These are phyloP conservation scores for Apis florea DNA, from an alignment of 1,140 invertebrate species.

Conservation along the genomic window DNA sequence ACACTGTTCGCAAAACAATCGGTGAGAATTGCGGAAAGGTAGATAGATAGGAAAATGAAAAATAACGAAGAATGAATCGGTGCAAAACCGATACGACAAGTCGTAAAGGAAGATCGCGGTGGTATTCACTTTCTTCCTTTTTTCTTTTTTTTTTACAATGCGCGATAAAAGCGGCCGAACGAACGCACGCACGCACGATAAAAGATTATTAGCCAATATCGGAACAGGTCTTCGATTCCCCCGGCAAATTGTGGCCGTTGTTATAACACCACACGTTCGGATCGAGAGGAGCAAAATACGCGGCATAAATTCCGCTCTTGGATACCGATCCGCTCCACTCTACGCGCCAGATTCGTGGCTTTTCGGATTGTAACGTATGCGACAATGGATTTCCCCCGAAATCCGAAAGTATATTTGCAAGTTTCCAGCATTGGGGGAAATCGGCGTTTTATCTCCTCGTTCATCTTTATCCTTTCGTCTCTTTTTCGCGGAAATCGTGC, in stretches of 20 bases:
- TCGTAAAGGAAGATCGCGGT: not conserved
- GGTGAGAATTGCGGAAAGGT: not conserved
- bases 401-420: conserved; percentile 19
- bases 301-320: conserved; percentile 10
- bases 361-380: conserved; percentile 3
- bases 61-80: not conserved
- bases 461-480: not conserved
- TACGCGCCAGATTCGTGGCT: not conserved
- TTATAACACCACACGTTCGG: not conserved
- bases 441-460: not conserved
- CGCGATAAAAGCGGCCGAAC: conserved; percentile 24
- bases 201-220: conserved; percentile 47
- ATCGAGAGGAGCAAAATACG: not conserved
- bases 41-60: not conserved
- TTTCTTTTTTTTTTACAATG: conserved; percentile 1
- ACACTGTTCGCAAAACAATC: too few species aligned
- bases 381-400: not conserved
- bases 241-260: not conserved
- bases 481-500: too few species aligned
- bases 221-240: conserved; percentile 9
- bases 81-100: not conserved
- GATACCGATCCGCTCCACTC: not conserved
- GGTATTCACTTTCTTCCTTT: not conserved
- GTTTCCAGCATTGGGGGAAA: not conserved
- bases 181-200: conserved; percentile 2